A percentile compares a stretch with the other conserved stretches of the same genome.
Conservation (phyloP, 1,140 invertebrate species). For the Magallana ariakensis region DNA sequence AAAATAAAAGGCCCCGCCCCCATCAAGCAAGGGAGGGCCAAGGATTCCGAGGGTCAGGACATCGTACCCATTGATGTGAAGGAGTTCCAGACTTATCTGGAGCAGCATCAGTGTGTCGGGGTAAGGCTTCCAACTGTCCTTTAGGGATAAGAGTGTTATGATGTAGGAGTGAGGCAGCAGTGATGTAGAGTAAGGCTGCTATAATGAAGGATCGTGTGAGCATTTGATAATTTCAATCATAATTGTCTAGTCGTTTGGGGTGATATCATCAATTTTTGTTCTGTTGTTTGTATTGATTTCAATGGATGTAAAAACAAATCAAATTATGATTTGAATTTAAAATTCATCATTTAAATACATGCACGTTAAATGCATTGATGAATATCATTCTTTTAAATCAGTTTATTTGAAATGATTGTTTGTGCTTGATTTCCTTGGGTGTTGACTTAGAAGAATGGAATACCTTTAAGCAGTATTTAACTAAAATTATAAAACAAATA, state of each 20-base stretch:
- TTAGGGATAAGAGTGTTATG: background rate
- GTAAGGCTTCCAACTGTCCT: background rate
- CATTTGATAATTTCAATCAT: background rate
- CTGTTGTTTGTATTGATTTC: background rate
- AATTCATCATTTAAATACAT: too few relatives aligned
- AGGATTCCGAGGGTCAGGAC: slow-evolving; percentile 28
- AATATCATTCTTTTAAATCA: background rate
- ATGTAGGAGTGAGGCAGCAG: background rate
- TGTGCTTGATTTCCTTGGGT: slow-evolving; percentile 6
- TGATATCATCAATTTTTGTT: slow-evolving; percentile 9
- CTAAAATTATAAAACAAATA: too few relatives aligned
- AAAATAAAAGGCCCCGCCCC: background rate
- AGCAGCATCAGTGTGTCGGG: slow-evolving; percentile 25
- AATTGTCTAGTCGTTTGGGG: background rate
- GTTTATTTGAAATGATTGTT: background rate
- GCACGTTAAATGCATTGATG: background rate
- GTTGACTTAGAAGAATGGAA: background rate
- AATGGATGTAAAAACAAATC: too few relatives aligned
- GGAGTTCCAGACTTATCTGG: background rate
- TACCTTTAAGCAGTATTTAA: background rate
- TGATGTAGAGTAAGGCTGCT: too few relatives aligned
- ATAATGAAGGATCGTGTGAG: background rate
- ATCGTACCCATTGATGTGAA: background rate
- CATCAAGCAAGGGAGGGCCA: background rate
- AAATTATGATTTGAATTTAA: too few relatives aligned